These are phyloP conservation scores for Spinus olivaceus DNA, from an alignment of 2,797 vertebrate species.

Conservation along the genomic window DNA sequence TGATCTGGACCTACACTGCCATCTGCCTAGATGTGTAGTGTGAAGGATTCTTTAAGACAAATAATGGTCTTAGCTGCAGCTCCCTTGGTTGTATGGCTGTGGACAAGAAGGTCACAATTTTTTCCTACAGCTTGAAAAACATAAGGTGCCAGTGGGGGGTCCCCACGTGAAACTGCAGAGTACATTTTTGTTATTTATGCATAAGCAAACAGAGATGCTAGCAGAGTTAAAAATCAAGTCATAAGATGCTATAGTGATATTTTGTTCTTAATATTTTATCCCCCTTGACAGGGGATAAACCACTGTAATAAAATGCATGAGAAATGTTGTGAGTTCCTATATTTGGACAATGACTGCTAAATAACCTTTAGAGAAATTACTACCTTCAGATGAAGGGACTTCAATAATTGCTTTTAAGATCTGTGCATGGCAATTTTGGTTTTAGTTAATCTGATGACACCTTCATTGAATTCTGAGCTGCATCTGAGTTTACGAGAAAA, in stretches of 20 bases:
- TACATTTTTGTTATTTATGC: not conserved
- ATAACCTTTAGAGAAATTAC: not conserved
- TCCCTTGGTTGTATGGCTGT: not conserved
- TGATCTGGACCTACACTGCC: not conserved
- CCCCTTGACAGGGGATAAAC: not conserved
- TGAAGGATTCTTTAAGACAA: not conserved
- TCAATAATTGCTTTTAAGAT: not conserved
- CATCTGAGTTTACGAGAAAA: not conserved
- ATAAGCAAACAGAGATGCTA: not conserved
- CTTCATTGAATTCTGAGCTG: not conserved
- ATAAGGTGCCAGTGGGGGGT: not conserved
- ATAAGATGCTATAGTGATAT: not conserved
- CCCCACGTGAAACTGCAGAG: not conserved
- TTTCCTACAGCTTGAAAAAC: conserved; percentile 5
- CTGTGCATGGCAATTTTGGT: not conserved
- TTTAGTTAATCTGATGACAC: not conserved
- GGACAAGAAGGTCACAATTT: not conserved
- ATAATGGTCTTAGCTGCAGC: not conserved
- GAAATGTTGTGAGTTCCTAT: not conserved
- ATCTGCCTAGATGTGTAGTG: not conserved
- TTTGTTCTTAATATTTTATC: not conserved
- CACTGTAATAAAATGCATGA: not conserved
- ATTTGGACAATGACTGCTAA: not conserved
- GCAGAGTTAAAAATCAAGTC: not conserved
- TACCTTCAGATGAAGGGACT: not conserved